Conservation (phyloP, 2,797 vertebrate genomes). For the Ficedula albicollis region DNA sequence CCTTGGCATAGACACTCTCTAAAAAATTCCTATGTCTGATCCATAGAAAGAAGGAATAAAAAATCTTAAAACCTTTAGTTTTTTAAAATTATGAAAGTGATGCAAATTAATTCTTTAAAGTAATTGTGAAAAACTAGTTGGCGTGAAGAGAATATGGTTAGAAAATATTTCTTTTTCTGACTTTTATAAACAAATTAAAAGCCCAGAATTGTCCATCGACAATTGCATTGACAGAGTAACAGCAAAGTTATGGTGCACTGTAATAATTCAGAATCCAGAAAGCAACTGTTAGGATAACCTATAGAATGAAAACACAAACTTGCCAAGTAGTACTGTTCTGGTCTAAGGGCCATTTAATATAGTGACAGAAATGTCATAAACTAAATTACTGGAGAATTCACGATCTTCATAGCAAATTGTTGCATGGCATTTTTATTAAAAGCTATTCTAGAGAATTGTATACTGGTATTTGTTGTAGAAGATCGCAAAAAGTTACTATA, state of each 20-base stretch:
- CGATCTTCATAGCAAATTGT: not conserved
- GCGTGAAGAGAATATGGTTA: not conserved
- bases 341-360: not conserved
- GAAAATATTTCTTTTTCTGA: not conserved
- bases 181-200: not conserved
- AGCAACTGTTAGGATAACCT: not conserved
- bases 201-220: accelerated
- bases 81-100: not conserved
- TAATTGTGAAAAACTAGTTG: not conserved
- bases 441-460: not conserved
- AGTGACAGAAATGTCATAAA: not conserved
- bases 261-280: not conserved
- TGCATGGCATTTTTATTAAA: not conserved
- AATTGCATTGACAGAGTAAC: not conserved
- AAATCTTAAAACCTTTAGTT: not conserved
- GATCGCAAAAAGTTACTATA: not conserved
- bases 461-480: not conserved
- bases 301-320: not conserved
- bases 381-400: not conserved
- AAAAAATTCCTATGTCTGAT: not conserved
- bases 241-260: not conserved
- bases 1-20: not conserved
- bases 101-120: not conserved
- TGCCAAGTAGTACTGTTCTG: not conserved
- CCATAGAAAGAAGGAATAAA: not conserved